A percentile compares a stretch with the other conserved stretches of the same genome.
Conservation (phyloP, 2,797 vertebrate species). For the Phalloptychus januarius region DNA sequence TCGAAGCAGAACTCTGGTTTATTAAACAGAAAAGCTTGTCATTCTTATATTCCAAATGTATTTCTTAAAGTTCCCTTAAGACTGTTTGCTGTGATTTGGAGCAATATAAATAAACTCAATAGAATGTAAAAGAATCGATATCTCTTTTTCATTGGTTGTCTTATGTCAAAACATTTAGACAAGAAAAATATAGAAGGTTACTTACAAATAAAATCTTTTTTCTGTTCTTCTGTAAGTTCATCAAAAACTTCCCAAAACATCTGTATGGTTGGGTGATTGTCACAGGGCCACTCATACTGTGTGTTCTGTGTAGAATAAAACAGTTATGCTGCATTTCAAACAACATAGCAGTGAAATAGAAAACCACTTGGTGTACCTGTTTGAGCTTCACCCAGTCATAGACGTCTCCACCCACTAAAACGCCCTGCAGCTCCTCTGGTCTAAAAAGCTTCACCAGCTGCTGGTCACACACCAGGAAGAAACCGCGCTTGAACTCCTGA, state of each 20-base stretch:
- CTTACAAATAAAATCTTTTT: constrained; percentile 91
- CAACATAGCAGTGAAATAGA: neutral
- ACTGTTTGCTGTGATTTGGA: neutral
- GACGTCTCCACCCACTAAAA: constrained; percentile 88
- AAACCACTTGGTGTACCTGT: constrained; percentile 75
- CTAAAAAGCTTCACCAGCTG: constrained; percentile 87
- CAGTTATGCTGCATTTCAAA: neutral
- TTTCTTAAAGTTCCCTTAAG: neutral
- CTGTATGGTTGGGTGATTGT: constrained; percentile 82
- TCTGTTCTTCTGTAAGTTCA: constrained; percentile 88
- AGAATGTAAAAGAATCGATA: neutral
- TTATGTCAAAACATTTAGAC: neutral
- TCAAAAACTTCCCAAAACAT: constrained; percentile 95
- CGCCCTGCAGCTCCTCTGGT: constrained; percentile 88
- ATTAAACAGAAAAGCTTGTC: neutral
- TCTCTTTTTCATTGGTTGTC: neutral
- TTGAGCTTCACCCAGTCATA: constrained; percentile 90
- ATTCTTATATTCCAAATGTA: neutral
- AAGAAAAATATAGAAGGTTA: constrained; percentile 37
- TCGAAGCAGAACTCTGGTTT: neutral
- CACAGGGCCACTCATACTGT: constrained; percentile 77
- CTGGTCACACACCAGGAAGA: constrained; percentile 89
- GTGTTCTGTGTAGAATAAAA: constrained; percentile 81
- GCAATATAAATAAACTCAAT: neutral
- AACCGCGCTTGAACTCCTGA: constrained; percentile 88